Percentiles rank a stretch among this genome's conserved stretches.
Conservation (phyloP, 2,113 vertebrate species). For the Mirza zaza region DNA sequence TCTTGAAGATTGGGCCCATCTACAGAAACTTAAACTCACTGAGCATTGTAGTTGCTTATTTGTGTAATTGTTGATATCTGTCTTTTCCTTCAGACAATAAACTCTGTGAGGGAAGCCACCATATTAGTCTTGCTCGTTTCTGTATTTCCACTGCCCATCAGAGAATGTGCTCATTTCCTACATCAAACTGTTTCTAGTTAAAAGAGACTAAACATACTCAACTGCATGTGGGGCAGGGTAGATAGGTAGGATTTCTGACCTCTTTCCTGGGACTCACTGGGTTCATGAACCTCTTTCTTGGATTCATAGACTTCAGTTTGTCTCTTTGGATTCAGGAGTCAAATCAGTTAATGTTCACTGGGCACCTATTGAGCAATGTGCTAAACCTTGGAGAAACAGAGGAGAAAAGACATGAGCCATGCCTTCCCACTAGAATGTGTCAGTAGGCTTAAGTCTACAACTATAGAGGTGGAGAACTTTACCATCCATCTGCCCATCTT, state of each 20-base stretch:
- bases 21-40: not conserved
- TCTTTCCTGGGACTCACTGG: not conserved
- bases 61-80: not conserved
- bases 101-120: not conserved
- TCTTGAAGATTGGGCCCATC: not conserved
- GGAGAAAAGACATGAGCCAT: not conserved
- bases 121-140: not conserved
- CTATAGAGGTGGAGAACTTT: not conserved
- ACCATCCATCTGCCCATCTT: not conserved
- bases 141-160: not conserved
- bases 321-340: conserved; percentile 1
- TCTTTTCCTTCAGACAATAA: not conserved
- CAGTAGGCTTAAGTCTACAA: not conserved
- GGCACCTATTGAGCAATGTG: not conserved
- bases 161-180: not conserved
- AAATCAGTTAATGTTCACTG: not conserved
- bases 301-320: not conserved
- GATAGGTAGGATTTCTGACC: not conserved
- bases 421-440: not conserved
- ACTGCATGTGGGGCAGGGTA: not conserved
- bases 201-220: not conserved
- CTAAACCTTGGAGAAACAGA: not conserved
- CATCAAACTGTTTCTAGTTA: not conserved
- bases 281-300: not conserved
- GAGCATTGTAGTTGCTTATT: not conserved